phyloP scores from a whole-genome alignment of 2,888 invertebrate genomes.

The Nemoura dubitans region DNA sequence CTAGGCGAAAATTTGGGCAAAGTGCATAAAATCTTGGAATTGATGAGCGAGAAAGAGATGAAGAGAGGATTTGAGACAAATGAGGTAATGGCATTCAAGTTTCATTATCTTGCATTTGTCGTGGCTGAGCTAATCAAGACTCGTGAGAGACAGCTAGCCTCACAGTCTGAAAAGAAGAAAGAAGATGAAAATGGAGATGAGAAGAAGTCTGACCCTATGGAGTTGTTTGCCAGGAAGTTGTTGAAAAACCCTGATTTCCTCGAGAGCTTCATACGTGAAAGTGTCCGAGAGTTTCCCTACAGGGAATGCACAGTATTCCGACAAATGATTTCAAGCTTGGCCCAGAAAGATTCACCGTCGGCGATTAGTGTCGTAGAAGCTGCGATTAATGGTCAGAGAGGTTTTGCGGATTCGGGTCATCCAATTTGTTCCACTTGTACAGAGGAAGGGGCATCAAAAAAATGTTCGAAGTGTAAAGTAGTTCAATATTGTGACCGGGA shows the following conservation, averaged over 20 bases:
- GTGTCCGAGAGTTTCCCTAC: slow-evolving; percentile 89
- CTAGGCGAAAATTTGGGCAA: slow-evolving; percentile 79
- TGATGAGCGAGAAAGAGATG: slow-evolving; percentile 89
- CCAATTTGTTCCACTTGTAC: slow-evolving; percentile 86
- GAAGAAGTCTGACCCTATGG: slow-evolving; percentile 74
- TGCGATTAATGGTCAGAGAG: slow-evolving; percentile 88
- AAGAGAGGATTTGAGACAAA: slow-evolving; percentile 83
- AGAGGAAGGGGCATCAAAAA: slow-evolving; percentile 88
- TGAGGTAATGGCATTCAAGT: slow-evolving; percentile 90
- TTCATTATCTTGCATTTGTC: slow-evolving; percentile 82
- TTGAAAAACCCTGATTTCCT: slow-evolving; percentile 72
- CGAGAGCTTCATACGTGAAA: slow-evolving; percentile 81
- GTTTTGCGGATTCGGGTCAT: slow-evolving; percentile 71
- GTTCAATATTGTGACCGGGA: slow-evolving; percentile 94
- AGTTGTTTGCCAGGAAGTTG: slow-evolving; percentile 78
- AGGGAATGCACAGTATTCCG: slow-evolving; percentile 89
- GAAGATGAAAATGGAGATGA: slow-evolving; percentile 59
- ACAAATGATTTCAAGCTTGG: slow-evolving; percentile 81
- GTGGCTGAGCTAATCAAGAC: slow-evolving; percentile 76
- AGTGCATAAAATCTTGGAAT: slow-evolving; percentile 78
- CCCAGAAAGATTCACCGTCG: slow-evolving; percentile 76
- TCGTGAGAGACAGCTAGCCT: slow-evolving; percentile 71
- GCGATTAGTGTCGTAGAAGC: slow-evolving; percentile 78
- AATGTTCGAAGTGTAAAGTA: slow-evolving; percentile 93
- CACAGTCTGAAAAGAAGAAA: slow-evolving; percentile 57